These are phyloP conservation scores for Agapornis canus DNA, from an alignment of 2,797 vertebrate genomes.

Conservation along the genomic window DNA sequence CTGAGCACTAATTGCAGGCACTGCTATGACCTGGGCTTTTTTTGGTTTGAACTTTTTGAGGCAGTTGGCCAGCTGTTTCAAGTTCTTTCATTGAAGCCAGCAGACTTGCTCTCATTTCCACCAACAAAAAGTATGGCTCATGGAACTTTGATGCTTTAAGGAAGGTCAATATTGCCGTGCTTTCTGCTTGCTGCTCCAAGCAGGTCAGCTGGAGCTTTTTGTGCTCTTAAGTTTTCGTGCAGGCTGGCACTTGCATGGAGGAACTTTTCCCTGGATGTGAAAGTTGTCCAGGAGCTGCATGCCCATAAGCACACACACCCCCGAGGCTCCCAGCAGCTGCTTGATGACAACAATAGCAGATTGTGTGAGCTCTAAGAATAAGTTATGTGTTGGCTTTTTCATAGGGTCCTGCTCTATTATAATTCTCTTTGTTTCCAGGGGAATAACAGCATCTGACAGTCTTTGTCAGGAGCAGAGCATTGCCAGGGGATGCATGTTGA, in stretches of 20 bases:
- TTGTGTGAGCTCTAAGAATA: not conserved
- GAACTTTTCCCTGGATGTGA: not conserved
- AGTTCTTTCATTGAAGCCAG: not conserved
- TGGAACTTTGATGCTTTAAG: rapidly evolving
- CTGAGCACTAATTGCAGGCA: not conserved
- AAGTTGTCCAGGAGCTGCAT: not conserved
- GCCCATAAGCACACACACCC: not conserved
- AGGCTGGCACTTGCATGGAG: not conserved
- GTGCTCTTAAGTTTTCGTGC: not conserved
- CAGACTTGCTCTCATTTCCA: not conserved
- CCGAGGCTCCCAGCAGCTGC: not conserved
- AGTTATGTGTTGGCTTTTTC: not conserved
- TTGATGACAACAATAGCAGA: not conserved
- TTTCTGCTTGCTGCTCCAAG: not conserved
- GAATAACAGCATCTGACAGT: not conserved
- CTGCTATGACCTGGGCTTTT: rapidly evolving
- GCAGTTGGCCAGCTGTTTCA: not conserved
- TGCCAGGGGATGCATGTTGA: rapidly evolving
- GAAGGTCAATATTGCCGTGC: rapidly evolving
- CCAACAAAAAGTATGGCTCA: rapidly evolving
- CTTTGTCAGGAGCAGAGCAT: not conserved
- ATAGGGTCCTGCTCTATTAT: not conserved
- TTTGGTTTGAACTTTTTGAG: not conserved
- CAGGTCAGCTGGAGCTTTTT: not conserved
- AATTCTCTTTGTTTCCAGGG: not conserved